Base-by-base conservation (phyloP, 2,797 vertebrate species). In the Moxostoma hubbsi region DNA sequence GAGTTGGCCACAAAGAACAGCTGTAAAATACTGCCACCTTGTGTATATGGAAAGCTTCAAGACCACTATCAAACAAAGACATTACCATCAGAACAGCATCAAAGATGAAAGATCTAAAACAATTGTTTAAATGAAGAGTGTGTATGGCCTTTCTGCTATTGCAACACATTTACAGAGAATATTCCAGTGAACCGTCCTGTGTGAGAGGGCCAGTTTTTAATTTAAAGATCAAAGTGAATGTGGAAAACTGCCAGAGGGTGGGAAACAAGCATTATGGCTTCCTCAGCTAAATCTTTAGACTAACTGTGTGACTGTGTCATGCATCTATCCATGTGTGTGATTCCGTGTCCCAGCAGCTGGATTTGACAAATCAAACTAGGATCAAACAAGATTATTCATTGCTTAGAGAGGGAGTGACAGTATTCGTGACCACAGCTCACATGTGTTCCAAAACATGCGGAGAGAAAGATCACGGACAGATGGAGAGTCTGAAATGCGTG, bases 191-290 rank as follows among this genome's bases (percentile, higher is more conserved):
- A 36, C 47, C n/a, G 15, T 57, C 50, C 51, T 64, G 59, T 81
- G 11, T 64, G n/a, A 74, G 7, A 9, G 49, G 57, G 75, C 70
- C 75, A 71, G 81, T 61, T 65, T 70, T 70, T 16, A 74, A 65
- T 70, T 64, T 65, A 12, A 74, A 62, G 55, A 81, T 81, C 75
- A 78, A 74, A 81, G 64, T 50, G 18, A 7, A 57, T 57, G 68
- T 80, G 63, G 75, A 78, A 53, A 75, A 58, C 63, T 54, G 79
- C 70, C 82, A 81, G 65, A 81, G 63, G 15, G 51, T 51, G 57
- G 50, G 66, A 50, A 50, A 47, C 4, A 51, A 74, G 9, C 63
- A 58, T 50, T 57, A 67, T 47, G 11, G 18, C 58, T 47, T 73
- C 58, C 15, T 61, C 47, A 49, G 58, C 70, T 64, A 71, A 70